Conservation (phyloP, 2,888 invertebrate species). For the Mythimna pallens region DNA sequence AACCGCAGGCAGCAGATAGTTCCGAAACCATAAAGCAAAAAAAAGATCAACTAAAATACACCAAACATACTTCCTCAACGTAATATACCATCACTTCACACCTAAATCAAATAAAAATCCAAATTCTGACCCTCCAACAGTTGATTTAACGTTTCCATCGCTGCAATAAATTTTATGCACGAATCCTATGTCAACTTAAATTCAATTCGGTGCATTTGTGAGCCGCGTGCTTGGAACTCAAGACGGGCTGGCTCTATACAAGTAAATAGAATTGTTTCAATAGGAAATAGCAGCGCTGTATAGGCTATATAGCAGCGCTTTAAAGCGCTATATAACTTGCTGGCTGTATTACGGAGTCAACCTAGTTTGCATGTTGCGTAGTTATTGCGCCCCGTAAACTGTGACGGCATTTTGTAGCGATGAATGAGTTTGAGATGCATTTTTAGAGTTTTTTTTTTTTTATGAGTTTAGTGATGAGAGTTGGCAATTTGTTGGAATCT, state of each 20-base stretch:
- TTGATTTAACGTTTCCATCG: slow-evolving; percentile 64
- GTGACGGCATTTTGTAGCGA: slow-evolving; percentile 37
- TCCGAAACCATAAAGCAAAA: too few species aligned
- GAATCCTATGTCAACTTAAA: slow-evolving; percentile 79
- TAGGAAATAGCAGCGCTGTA: slow-evolving; percentile 60
- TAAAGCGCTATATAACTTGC: slow-evolving; percentile 17
- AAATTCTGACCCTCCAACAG: slow-evolving; percentile 53
- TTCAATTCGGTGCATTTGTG: slow-evolving; percentile 79
- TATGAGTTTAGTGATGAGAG: too few species aligned
- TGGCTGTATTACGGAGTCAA: slow-evolving; percentile 58
- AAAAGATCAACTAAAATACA: neutral
- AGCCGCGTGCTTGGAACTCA: slow-evolving; percentile 62
- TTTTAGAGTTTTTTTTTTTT: neutral
- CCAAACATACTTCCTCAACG: neutral
- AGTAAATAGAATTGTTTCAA: slow-evolving; percentile 82
- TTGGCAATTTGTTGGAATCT: neutral
- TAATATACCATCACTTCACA: neutral
- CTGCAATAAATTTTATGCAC: slow-evolving; percentile 82
- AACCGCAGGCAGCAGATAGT: too few species aligned
- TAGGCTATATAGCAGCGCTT: neutral
- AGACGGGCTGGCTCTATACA: slow-evolving; percentile 66
- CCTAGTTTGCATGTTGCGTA: slow-evolving; percentile 58
- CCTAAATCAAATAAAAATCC: neutral
- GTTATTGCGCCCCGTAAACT: slow-evolving; percentile 44
- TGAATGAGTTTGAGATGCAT: neutral